Evolutionary conservation across 2,797 vertebrate genomes (phyloP), one percentile per base, ranked within the genome.

Genomic region (Poeciliopsis paucimaculata): DNA sequence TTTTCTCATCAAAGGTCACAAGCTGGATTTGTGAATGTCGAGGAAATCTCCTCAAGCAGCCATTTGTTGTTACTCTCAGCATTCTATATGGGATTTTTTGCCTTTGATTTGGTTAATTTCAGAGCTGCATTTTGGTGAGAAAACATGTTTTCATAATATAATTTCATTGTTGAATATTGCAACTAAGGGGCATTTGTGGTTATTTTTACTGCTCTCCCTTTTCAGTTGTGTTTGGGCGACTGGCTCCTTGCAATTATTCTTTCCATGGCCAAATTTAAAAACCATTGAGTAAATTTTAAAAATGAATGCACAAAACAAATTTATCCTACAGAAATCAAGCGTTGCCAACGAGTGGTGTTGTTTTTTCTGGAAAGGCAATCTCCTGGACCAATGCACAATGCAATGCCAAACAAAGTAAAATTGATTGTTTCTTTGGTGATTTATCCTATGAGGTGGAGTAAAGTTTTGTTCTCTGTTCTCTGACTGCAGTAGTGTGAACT

Each of bases 1-100:
- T 87, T 84, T 86, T 82, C 84, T 86, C 84, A 89, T 88, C 79
- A 90, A 81, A 77, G 75, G 78, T 84, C 83, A 88, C 74, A 82
- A 49, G 47, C 84, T 79, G 23, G 23, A 84, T 77, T 84, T 78
- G 74, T 84, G 77, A 47, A 60, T 3, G 31, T 72, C 82, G 87
- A 76, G 75, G n/a, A 86, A 81, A 80, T 47, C 70, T 91, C 86
- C 81, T 75, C 20, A 64, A 73, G 41, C 70, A 87, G 72, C 72
- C 84, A 73, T 91, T 83, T 88, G 80, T 83, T 88, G 80, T 74
- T 87, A 57, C 81, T 75, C 60, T 60, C 76, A 81, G 36, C 18
- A 16, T 31, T 51, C 45, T 47, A 77, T 31, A 79, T 47, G 70
- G 64, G 26, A 88, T 86, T 53, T 83, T 11, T 28, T 20, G 0